These are phyloP conservation scores for Antechinus stuartii DNA, from an alignment of 2,113 vertebrate species.

Conservation along the genomic window DNA sequence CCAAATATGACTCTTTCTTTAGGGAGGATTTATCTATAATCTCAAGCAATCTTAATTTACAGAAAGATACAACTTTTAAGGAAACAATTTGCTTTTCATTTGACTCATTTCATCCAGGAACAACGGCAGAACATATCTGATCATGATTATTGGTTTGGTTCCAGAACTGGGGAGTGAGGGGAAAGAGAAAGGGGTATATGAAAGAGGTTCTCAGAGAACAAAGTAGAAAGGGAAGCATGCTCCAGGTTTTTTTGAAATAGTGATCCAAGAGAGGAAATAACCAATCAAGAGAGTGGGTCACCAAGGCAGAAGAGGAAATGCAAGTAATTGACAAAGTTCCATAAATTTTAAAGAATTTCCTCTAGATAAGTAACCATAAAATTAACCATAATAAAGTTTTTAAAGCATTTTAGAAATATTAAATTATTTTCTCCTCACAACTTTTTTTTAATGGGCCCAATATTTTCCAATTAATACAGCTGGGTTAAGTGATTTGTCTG, in stretches of 20 bases:
- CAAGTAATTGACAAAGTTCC: slow-evolving; percentile 27
- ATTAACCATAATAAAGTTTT: not conserved
- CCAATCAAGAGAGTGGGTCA: not conserved
- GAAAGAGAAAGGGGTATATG: not conserved
- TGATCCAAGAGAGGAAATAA: not conserved
- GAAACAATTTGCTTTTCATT: not conserved
- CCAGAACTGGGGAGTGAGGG: not conserved
- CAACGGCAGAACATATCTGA: not conserved
- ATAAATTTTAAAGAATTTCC: slow-evolving; percentile 9
- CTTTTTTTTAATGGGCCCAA: not conserved
- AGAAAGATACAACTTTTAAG: not conserved
- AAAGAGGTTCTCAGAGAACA: not conserved
- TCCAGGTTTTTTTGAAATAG: not conserved
- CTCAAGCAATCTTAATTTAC: slow-evolving; percentile 17
- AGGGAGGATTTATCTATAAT: slow-evolving; percentile 31
- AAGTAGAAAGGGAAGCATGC: not conserved
- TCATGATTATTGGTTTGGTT: not conserved
- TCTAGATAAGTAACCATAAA: not conserved
- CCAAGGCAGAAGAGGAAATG: not conserved
- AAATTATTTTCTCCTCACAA: not conserved
- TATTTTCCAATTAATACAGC: not conserved
- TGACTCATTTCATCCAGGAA: not conserved
- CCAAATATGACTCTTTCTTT: not conserved
- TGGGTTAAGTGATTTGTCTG: not conserved
- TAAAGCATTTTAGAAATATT: not conserved